These are phyloP conservation scores for Luffia ferchaultella DNA, from an alignment of 2,888 invertebrate species.

Conservation along the genomic window DNA sequence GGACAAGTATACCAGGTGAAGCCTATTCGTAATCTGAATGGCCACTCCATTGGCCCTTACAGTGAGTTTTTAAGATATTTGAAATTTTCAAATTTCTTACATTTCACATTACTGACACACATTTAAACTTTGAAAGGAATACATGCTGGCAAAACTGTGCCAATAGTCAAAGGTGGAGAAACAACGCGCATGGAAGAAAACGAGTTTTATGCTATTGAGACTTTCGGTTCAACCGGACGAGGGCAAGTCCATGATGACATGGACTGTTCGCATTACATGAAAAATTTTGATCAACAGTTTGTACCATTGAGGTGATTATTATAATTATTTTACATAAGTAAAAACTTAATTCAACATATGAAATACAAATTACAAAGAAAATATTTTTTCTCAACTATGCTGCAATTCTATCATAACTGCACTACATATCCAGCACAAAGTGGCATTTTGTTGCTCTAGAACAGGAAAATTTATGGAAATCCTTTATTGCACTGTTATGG, in stretches of 20 bases:
- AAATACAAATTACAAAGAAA: no score
- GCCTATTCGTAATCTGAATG: constrained; percentile 97
- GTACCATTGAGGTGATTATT: constrained; percentile 82
- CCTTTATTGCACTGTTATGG: no score
- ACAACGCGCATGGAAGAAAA: constrained; percentile 98
- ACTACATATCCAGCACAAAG: no score
- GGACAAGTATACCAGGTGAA: constrained; percentile 96
- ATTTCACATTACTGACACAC: not conserved
- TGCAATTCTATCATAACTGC: no score
- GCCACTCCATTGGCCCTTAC: constrained; percentile 99
- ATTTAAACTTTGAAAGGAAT: constrained; percentile 73
- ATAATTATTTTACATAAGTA: not conserved
- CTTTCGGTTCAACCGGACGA: constrained; percentile 97
- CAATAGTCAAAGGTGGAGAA: constrained; percentile 99
- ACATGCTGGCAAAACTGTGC: constrained; percentile 98
- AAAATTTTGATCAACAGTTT: constrained; percentile 93
- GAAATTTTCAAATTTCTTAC: no score
- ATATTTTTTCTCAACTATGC: no score
- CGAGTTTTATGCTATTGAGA: constrained; percentile 99
- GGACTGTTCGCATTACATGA: constrained; percentile 99
- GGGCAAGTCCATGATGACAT: constrained; percentile 97
- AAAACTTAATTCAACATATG: no score
- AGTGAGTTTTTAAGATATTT: constrained; percentile 68
- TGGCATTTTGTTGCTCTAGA: no score
- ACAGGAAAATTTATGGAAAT: no score